Percentiles rank a stretch among this genome's conserved stretches.
These are phyloP conservation scores for Drosophila arawakana DNA, from an alignment of 1,140 invertebrate genomes.

Conservation along the genomic window DNA sequence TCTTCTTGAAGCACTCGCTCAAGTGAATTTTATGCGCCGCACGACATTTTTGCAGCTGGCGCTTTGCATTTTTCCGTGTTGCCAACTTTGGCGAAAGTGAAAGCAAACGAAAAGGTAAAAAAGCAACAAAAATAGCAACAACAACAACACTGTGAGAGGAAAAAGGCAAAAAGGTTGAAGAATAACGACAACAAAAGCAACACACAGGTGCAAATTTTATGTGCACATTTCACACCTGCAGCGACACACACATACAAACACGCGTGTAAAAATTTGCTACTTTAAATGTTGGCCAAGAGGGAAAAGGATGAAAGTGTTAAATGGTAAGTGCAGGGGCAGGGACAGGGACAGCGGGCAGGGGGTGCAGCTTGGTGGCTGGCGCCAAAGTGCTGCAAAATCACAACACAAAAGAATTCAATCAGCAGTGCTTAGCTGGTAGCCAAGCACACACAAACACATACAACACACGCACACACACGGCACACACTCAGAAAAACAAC, in stretches of 20 bases:
- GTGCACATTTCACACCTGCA: constrained; percentile 73
- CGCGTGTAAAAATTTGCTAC: constrained; percentile 69
- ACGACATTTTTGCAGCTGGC: constrained; percentile 75
- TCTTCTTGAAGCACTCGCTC: constrained; percentile 8
- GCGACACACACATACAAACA: constrained; percentile 27
- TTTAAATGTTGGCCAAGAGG: constrained; percentile 70
- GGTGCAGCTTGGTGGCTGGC: constrained; percentile 14
- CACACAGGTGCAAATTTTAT: constrained; percentile 76
- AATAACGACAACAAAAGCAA: constrained; percentile 56
- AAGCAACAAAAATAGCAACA: constrained; percentile 13
- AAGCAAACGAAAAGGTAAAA: constrained; percentile 47
- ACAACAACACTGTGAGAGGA: constrained; percentile 36
- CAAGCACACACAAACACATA: constrained; percentile 32
- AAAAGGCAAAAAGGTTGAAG: constrained; percentile 17
- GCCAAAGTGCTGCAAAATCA: constrained; percentile 78
- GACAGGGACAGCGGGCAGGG: background rate
- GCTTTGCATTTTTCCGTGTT: constrained; percentile 66
- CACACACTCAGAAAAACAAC: background rate
- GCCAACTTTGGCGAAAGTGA: constrained; percentile 61
- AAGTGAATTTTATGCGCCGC: constrained; percentile 67
- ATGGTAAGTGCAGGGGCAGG: constrained; percentile 2
- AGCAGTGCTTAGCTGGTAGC: constrained; percentile 76
- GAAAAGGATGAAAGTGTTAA: constrained; percentile 25
- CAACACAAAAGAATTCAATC: constrained; percentile 81
- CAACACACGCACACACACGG: constrained; percentile 22